Evolutionary conservation across 2,888 invertebrate genomes (phyloP).

Genomic region (Iphiclides podalirius): DNA sequence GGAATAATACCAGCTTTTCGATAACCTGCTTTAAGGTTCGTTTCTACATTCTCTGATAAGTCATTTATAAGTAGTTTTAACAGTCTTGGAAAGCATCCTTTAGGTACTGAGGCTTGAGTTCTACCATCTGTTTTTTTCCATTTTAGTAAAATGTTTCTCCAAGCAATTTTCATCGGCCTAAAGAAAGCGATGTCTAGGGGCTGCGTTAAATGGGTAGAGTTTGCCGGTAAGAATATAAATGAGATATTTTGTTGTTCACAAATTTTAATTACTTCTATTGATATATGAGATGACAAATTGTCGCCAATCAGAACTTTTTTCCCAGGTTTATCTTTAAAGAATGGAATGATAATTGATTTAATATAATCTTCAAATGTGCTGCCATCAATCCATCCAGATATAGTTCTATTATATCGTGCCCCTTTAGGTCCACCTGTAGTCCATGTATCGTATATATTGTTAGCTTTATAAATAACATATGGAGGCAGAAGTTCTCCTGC

Average conservation of each 20-base stretch:
- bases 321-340: not conserved
- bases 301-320: not conserved
- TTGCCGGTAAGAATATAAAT: not conserved
- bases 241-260: not conserved
- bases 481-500: not conserved
- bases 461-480: not conserved
- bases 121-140: constrained; percentile 27
- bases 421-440: not conserved
- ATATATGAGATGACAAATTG: not conserved
- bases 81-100: constrained; percentile 28
- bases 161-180: constrained; percentile 24
- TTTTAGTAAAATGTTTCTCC: constrained; percentile 25
- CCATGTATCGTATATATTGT: not conserved
- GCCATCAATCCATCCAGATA: constrained; percentile 1
- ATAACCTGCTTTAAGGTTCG: constrained; percentile 26
- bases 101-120: constrained; percentile 26
- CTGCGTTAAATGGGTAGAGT: not conserved
- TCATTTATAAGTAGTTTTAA: constrained; percentile 24
- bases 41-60: constrained; percentile 15
- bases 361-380: not conserved
- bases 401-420: not conserved
- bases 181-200: constrained; percentile 1
- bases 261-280: not conserved
- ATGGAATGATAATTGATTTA: not conserved
- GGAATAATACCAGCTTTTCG: constrained; percentile 26